phyloP scores from a whole-genome alignment of 23 tunicate species.

The Trididemnum miniatum region DNA sequence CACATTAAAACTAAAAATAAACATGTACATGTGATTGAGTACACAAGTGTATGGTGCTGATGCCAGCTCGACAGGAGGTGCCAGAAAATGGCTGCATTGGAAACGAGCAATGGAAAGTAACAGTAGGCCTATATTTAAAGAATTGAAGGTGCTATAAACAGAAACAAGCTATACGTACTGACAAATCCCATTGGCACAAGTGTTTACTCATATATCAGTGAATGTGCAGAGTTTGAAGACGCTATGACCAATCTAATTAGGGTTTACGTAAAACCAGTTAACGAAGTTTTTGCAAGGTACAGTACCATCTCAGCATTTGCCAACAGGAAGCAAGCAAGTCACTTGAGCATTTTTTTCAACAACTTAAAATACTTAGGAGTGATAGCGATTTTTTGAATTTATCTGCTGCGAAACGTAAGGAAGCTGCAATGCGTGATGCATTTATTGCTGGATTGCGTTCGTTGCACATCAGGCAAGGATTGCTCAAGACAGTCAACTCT shows the following conservation, averaged over 20 bases:
- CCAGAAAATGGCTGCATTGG: too few species aligned
- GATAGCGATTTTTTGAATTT: background rate
- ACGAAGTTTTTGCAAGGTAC: background rate
- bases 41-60: too few species aligned
- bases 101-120: too few species aligned
- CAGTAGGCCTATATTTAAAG: too few species aligned
- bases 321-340: background rate
- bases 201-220: background rate
- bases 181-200: too few species aligned
- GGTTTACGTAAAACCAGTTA: background rate
- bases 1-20: too few species aligned
- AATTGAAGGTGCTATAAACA: too few species aligned
- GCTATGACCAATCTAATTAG: background rate
- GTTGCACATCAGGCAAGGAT: background rate
- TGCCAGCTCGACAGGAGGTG: too few species aligned
- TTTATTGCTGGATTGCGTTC: background rate
- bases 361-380: background rate
- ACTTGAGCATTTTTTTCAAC: background rate
- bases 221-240: background rate
- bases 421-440: background rate
- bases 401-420: background rate
- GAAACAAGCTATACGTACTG: too few species aligned
- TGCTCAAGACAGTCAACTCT: background rate
- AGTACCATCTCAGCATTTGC: background rate
- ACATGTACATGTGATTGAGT: too few species aligned